Evolutionary conservation across 2,797 vertebrate genomes (phyloP), one percentile per base, ranked within the genome.

Genomic region (Furcifer pardalis): DNA sequence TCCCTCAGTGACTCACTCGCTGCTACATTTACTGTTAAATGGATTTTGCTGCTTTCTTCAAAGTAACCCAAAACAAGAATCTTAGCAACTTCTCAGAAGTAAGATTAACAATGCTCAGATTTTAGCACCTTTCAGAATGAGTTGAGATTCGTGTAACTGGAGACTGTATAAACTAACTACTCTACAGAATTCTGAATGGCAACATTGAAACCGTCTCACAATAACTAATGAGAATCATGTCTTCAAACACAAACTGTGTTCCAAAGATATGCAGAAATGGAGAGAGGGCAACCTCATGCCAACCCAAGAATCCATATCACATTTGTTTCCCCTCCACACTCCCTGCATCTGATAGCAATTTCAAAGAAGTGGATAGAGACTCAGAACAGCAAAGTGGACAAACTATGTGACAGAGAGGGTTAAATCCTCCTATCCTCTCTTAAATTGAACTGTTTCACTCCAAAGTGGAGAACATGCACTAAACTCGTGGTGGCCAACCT

Each of bases 41-140:
- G 76, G 81, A 5, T n/a, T 62, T 62, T 62, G 5, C 27, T 62
- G 23, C 9, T 27, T 27, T n/a, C 6, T 12, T 0, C 12, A 76
- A 77, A 81, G 72, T 1, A 85, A 0, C 1, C 79, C 82, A 74
- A 52, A 76, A 0, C 0, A 88, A 32, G 9, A 59, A 0, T 1
- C 56, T 1, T n/a, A 3, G n/a, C 71, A 23, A 68, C 63, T 84
- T 79, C 73, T 81, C 1, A 0, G 0, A 62, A 35, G 37, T 65
- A 56, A 77, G 40, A 17, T 1, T 30, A 15, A 27, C 62, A 71
- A 83, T 77, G 8, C 32, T 0, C 83, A 83, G 87, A 82, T 88
- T 78, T 83, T 1, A 1, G 59, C 40, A 27, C 77, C 75, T 79
- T 76, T 86, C 76, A 59, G 63, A 2, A 0, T 21, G 32, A 65